Percentiles rank a stretch among this genome's conserved stretches.
phyloP scores from a whole-genome alignment of 2,888 invertebrate genomes.

The Cryptocephalus primarius region DNA sequence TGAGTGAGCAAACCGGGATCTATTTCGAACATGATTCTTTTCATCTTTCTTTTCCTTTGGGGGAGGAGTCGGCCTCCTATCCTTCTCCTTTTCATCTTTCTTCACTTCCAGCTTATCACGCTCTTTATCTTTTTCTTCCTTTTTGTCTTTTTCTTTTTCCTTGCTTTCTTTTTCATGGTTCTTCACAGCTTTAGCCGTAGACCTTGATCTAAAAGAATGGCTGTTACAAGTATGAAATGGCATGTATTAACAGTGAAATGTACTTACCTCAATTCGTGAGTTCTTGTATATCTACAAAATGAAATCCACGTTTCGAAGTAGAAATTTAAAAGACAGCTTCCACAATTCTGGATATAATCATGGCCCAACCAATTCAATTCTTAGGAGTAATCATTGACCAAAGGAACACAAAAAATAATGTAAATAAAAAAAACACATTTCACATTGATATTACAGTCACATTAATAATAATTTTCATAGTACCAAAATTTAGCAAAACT shows the following conservation, averaged over 20 bases:
- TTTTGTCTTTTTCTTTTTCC: slow-evolving; percentile 31
- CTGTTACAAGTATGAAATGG: not conserved
- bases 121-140: slow-evolving; percentile 40
- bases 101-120: slow-evolving; percentile 25
- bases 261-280: slow-evolving; percentile 46
- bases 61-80: slow-evolving; percentile 23
- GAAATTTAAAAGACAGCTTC: no score
- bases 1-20: slow-evolving; percentile 29
- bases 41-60: slow-evolving; percentile 30
- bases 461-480: no score
- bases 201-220: slow-evolving; percentile 18
- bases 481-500: no score
- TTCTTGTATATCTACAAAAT: no score
- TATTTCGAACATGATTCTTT: slow-evolving; percentile 23
- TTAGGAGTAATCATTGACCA: no score
- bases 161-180: slow-evolving; percentile 34
- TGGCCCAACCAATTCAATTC: no score
- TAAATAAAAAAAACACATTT: no score
- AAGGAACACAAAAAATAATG: no score
- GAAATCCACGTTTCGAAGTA: no score
- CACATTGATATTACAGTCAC: no score
- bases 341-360: no score
- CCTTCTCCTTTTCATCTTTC: slow-evolving; percentile 34
- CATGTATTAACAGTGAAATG: no score
- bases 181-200: slow-evolving; percentile 29